A percentile compares a stretch with the other conserved stretches of the same genome.
Conservation (phyloP, 1,140 invertebrate genomes). For the Musca vetustissima region DNA sequence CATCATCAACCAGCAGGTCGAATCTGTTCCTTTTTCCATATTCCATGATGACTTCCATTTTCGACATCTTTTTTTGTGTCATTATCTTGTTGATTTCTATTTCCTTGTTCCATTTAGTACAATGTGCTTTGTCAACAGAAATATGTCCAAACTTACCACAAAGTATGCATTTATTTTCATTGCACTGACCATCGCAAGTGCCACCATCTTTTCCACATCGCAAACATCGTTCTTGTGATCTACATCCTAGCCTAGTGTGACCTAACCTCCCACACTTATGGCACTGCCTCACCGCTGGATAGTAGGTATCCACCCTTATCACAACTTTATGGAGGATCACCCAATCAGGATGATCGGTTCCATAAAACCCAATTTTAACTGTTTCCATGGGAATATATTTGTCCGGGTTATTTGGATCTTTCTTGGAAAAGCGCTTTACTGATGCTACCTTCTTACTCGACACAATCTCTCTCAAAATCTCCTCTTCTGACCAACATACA, state of each 20-base stretch:
- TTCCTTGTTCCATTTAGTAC: too few relatives aligned
- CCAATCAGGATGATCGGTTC: not conserved
- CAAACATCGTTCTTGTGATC: not conserved
- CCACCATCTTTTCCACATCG: too few relatives aligned
- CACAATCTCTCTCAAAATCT: not conserved
- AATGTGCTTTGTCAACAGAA: too few relatives aligned
- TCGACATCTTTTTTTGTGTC: too few relatives aligned
- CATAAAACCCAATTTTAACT: slow-evolving; percentile 5
- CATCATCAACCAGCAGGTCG: too few relatives aligned
- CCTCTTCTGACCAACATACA: not conserved
- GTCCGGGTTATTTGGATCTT: not conserved
- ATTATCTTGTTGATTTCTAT: too few relatives aligned
- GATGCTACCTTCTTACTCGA: not conserved
- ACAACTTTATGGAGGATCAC: not conserved
- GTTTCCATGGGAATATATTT: not conserved
- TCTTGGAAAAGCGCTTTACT: not conserved
- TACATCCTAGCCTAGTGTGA: not conserved
- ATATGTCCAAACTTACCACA: too few relatives aligned
- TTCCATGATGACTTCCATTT: too few relatives aligned
- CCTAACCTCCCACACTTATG: slow-evolving; percentile 1
- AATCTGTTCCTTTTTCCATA: too few relatives aligned
- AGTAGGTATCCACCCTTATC: not conserved
- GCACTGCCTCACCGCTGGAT: not conserved
- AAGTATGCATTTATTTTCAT: too few relatives aligned
- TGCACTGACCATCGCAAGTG: too few relatives aligned